Conservation (phyloP, 1,140 invertebrate species). For the Neodiprion lecontei region DNA sequence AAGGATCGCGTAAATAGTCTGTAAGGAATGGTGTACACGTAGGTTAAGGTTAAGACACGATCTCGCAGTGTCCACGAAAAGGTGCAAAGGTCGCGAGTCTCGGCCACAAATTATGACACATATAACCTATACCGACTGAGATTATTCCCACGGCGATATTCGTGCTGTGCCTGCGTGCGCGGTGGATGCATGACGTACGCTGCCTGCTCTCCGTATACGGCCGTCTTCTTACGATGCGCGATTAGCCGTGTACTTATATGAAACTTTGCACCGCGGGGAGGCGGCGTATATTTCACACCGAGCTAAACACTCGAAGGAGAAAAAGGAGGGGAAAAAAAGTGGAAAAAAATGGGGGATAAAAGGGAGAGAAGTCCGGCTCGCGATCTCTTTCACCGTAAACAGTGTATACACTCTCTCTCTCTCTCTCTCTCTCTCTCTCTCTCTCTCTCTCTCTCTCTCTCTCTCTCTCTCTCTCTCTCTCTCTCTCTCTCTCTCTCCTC, state of each 20-base stretch:
- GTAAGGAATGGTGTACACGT: too few relatives aligned
- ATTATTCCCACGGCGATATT: not conserved
- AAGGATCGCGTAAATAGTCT: conserved; percentile 6
- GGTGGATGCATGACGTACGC: too few relatives aligned
- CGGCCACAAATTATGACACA: conserved; percentile 7
- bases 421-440: conserved; percentile 15
- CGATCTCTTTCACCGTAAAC: too few relatives aligned
- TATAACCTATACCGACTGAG: conserved; percentile 1
- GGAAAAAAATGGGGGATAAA: too few relatives aligned
- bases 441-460: conserved; percentile 24
- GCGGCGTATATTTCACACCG: not conserved
- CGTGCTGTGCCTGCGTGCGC: too few relatives aligned
- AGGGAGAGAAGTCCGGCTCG: too few relatives aligned
- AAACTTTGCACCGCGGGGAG: not conserved
- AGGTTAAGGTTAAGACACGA: too few relatives aligned
- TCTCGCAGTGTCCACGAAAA: conserved; percentile 16
- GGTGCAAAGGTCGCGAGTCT: not conserved
- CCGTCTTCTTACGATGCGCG: too few relatives aligned
- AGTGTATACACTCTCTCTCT: conserved; percentile 13
- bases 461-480: conserved; percentile 19
- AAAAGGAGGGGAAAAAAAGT: too few relatives aligned
- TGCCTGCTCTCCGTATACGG: too few relatives aligned
- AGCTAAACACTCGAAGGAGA: not conserved
- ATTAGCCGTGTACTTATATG: not conserved
- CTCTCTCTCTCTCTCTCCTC: conserved; percentile 18